These are phyloP conservation scores for Phrynocephalus forsythii DNA, from an alignment of 2,797 vertebrate species.

Conservation along the genomic window DNA sequence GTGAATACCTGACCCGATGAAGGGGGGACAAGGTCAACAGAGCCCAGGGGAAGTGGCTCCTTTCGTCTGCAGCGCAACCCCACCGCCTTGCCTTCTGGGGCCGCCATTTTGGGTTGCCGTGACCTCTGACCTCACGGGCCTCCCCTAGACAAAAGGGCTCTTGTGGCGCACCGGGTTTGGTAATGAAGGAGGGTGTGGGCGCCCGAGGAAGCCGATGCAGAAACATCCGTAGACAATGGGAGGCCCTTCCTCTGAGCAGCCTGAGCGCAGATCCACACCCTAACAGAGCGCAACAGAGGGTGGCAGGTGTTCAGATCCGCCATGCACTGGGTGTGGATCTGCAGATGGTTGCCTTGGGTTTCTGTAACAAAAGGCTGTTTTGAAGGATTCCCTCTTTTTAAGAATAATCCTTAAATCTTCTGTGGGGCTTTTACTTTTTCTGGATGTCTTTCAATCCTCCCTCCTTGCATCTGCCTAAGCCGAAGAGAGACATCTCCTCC, in stretches of 20 bases:
- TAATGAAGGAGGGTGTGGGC: slow-evolving; percentile 14
- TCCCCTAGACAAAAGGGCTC: background rate
- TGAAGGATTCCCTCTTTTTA: no score
- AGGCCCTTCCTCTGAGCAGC: background rate
- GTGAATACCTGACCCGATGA: slow-evolving; percentile 39
- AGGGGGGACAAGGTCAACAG: background rate
- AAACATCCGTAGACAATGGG: background rate
- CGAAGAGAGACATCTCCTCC: background rate
- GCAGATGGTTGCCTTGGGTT: accelerated
- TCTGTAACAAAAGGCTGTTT: background rate
- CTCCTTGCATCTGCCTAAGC: background rate
- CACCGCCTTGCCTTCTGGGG: slow-evolving; percentile 20
- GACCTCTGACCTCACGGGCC: slow-evolving; percentile 48
- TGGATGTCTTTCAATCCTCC: no score
- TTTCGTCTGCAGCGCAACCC: slow-evolving; percentile 51
- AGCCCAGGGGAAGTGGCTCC: background rate
- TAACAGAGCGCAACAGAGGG: background rate
- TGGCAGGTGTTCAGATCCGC: background rate
- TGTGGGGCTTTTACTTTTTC: background rate
- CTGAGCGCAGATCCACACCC: background rate
- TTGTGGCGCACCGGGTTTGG: slow-evolving; percentile 9
- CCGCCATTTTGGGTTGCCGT: slow-evolving; percentile 30
- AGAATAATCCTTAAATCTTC: no score
- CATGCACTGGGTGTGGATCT: background rate
- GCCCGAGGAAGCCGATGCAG: slow-evolving; percentile 1